phyloP scores from a whole-genome alignment of 30 jellyfish, hydroid and myxozoan genomes.

The Sanderia malayensis region DNA sequence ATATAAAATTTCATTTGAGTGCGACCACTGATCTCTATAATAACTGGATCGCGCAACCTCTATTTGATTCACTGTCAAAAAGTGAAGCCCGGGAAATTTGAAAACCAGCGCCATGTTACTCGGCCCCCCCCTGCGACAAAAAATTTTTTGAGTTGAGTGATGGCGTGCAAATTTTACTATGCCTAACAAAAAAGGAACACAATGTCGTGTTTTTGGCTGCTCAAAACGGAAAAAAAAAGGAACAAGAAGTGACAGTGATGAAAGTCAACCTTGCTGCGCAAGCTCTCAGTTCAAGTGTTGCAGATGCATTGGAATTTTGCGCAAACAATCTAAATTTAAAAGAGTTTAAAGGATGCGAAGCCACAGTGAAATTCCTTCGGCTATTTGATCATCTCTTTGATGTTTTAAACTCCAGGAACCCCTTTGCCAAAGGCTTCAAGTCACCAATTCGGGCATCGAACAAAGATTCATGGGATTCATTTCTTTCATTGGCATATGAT shows the following conservation, averaged over 20 bases:
- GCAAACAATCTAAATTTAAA: conserved; percentile 21
- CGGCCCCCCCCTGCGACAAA: too few relatives aligned
- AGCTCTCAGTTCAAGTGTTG: conserved; percentile 69
- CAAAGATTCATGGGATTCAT: too few relatives aligned
- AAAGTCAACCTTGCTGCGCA: conserved; percentile 84
- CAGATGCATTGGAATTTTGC: conserved; percentile 65
- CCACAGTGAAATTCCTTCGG: too few relatives aligned
- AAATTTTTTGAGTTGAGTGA: conserved; percentile 7
- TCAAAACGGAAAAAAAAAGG: conserved; percentile 22
- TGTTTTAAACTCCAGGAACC: conserved; percentile 56
- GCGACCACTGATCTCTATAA: too few relatives aligned
- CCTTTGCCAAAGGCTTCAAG: conserved; percentile 63
- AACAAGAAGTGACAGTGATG: conserved; percentile 53
- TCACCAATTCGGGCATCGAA: conserved; percentile 53
- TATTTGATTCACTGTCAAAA: too few relatives aligned
- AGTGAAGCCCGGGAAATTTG: too few relatives aligned
- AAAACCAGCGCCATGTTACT: too few relatives aligned
- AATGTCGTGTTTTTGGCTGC: conserved; percentile 36
- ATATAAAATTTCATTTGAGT: too few relatives aligned
- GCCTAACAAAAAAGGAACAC: too few relatives aligned
- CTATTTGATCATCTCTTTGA: conserved; percentile 52
- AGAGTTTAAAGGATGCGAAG: too few relatives aligned
- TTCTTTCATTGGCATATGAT: conserved; percentile 44
- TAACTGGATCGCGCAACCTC: too few relatives aligned
- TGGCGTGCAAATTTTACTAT: conserved; percentile 24